Conservation (phyloP, 2,888 invertebrate genomes). For the Agonopterix alstromeriana region DNA sequence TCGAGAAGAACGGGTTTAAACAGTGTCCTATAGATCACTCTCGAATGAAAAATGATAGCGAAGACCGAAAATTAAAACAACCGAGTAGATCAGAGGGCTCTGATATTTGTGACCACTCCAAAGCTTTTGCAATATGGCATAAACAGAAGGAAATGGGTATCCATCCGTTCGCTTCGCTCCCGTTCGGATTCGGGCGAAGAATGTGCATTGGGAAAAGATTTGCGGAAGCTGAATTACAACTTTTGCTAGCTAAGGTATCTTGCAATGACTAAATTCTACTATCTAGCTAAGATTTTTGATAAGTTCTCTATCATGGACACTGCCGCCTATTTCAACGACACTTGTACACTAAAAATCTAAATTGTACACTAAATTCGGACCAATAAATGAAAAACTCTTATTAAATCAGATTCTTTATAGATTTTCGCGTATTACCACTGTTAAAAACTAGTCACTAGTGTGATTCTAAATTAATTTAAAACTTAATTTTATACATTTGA, state of each 20-base stretch:
- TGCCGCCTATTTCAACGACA: too few relatives aligned
- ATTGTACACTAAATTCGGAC: too few relatives aligned
- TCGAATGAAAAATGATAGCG: background rate
- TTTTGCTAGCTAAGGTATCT: slow-evolving; percentile 82
- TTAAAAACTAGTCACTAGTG: too few relatives aligned
- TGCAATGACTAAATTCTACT: too few relatives aligned
- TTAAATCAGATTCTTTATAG: too few relatives aligned
- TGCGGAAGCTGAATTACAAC: slow-evolving; percentile 87
- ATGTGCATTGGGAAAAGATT: slow-evolving; percentile 88
- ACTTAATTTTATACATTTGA: too few relatives aligned
- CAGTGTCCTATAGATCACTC: background rate
- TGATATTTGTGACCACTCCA: slow-evolving; percentile 14
- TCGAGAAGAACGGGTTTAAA: slow-evolving; percentile 12
- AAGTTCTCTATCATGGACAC: too few relatives aligned
- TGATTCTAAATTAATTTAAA: too few relatives aligned
- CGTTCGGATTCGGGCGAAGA: slow-evolving; percentile 86
- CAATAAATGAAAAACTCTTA: too few relatives aligned
- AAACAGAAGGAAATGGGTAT: slow-evolving; percentile 76
- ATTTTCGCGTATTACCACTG: too few relatives aligned
- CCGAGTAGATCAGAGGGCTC: background rate
- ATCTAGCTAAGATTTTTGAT: too few relatives aligned
- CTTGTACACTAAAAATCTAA: too few relatives aligned
- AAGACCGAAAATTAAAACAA: background rate
- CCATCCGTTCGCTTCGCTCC: slow-evolving; percentile 85
- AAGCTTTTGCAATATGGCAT: slow-evolving; percentile 34